phyloP scores from a whole-genome alignment of 2,797 vertebrate species.

The Apodemus agrarius region DNA sequence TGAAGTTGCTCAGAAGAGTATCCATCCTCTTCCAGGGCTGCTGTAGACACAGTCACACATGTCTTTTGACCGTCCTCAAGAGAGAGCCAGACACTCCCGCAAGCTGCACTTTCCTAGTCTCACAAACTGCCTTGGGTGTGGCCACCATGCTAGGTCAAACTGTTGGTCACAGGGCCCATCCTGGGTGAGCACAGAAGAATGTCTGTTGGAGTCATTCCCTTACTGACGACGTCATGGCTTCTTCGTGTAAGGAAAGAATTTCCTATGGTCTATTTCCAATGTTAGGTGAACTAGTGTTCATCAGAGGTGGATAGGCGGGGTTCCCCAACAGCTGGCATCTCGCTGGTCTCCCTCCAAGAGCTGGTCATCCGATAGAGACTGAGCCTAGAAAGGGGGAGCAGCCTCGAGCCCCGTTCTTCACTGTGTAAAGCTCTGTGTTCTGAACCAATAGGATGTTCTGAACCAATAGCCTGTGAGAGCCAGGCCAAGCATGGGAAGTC shows the following conservation, averaged over 20 bases:
- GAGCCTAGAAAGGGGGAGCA: not conserved
- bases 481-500: no score
- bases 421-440: not conserved
- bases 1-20: not conserved
- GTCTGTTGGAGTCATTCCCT: not conserved
- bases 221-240: not conserved
- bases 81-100: not conserved
- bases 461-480: not conserved
- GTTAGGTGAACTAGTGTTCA: not conserved
- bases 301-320: not conserved
- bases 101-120: not conserved
- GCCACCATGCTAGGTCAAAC: not conserved
- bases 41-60: not conserved
- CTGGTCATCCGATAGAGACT: not conserved
- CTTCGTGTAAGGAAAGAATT: not conserved
- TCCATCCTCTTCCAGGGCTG: not conserved
- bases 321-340: not conserved
- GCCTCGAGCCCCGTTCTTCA: not conserved
- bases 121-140: not conserved
- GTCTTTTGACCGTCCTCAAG: not conserved
- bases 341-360: not conserved
- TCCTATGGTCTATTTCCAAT: not conserved
- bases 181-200: not conserved
- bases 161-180: not conserved
- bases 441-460: not conserved